These are phyloP conservation scores for Aphidius ervi DNA, from an alignment of 1,140 invertebrate species.

Conservation along the genomic window DNA sequence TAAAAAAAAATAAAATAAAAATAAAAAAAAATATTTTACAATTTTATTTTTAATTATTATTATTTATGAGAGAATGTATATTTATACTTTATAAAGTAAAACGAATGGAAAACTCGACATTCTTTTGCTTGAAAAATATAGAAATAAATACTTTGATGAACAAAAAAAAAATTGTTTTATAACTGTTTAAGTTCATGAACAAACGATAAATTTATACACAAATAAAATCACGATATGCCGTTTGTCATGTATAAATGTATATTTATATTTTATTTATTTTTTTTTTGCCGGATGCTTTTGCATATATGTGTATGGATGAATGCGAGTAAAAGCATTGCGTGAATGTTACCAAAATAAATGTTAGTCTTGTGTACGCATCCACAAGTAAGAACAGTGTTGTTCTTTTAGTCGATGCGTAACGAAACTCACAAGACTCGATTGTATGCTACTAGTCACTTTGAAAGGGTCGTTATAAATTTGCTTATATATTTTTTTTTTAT, in stretches of 20 bases:
- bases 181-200: neutral
- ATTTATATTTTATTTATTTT: neutral
- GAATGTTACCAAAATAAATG: slow-evolving; percentile 23
- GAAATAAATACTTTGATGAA: slow-evolving; percentile 2
- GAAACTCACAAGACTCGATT: slow-evolving; percentile 29
- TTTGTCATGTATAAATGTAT: neutral
- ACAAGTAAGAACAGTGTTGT: slow-evolving; percentile 14
- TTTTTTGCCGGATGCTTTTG: slow-evolving; percentile 9
- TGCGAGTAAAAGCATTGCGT: neutral
- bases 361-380: slow-evolving; percentile 9
- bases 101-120: neutral
- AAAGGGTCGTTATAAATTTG: slow-evolving; percentile 34
- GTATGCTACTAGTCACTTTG: slow-evolving; percentile 31
- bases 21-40: too few relatives aligned
- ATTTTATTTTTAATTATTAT: too few relatives aligned
- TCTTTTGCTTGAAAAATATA: neutral
- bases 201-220: slow-evolving; percentile 3
- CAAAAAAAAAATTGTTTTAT: neutral
- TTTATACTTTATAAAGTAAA: too few relatives aligned
- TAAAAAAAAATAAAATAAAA: too few relatives aligned
- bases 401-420: slow-evolving; percentile 20
- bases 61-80: too few relatives aligned
- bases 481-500: slow-evolving; percentile 28
- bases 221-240: neutral
- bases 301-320: neutral